These are phyloP conservation scores for Corapipo altera DNA, from an alignment of 2,113 vertebrate genomes.

Conservation along the genomic window DNA sequence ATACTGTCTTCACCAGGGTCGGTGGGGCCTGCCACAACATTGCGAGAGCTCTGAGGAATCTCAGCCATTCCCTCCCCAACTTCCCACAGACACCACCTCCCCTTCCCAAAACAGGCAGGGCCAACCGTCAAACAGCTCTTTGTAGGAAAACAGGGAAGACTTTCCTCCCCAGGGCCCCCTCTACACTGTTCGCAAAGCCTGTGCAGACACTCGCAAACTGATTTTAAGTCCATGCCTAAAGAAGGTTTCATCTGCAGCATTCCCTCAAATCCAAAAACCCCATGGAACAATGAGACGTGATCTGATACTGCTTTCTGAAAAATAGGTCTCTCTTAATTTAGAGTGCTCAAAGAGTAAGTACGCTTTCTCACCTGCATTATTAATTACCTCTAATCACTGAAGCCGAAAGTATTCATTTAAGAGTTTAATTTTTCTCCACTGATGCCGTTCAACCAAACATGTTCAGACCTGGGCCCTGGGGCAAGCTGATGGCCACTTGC, in stretches of 20 bases:
- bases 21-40: not conserved
- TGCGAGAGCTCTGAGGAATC: slow-evolving; percentile 20
- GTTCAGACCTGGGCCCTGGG: not conserved
- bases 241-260: not conserved
- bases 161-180: not conserved
- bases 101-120: slow-evolving; percentile 4
- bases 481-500: not conserved
- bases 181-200: not conserved
- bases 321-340: slow-evolving; percentile 58
- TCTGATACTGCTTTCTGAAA: not conserved
- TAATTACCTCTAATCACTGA: slow-evolving; percentile 52
- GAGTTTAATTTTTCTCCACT: slow-evolving; percentile 34
- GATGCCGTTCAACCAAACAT: not conserved
- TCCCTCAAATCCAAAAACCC: not conserved
- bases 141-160: not conserved
- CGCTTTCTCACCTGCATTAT: not conserved
- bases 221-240: not conserved
- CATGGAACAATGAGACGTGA: not conserved
- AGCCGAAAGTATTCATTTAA: slow-evolving; percentile 30
- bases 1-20: not conserved
- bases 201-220: not conserved
- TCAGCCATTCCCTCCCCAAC: not conserved
- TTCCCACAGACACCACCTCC: not conserved
- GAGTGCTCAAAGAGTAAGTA: slow-evolving; percentile 12
- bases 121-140: not conserved